phyloP scores from a whole-genome alignment of 2,113 vertebrate species.

The Erpornis zantholeuca region DNA sequence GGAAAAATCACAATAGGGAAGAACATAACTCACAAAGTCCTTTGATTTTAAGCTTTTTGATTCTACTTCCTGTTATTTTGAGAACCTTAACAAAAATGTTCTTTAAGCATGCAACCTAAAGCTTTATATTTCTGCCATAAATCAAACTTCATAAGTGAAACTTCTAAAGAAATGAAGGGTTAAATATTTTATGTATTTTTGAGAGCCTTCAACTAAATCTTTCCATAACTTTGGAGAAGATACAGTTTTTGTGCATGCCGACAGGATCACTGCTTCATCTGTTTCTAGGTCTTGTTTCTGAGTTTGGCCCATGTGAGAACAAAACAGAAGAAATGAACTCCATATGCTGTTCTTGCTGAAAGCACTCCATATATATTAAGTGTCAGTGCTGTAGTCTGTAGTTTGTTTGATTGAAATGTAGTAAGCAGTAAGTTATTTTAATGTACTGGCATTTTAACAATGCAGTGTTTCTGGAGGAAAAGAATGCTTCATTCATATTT shows the following conservation, averaged over 20 bases:
- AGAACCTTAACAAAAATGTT: not conserved
- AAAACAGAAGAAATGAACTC: not conserved
- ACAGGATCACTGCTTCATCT: not conserved
- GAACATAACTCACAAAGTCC: not conserved
- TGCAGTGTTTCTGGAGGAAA: constrained; percentile 35
- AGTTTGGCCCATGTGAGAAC: not conserved
- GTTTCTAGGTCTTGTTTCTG: not conserved
- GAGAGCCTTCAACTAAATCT: not conserved
- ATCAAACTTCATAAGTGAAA: not conserved
- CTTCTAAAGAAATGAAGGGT: not conserved
- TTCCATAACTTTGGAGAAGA: not conserved
- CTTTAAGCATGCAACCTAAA: not conserved
- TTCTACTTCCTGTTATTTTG: not conserved
- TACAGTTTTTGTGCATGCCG: not conserved
- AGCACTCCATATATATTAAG: not conserved
- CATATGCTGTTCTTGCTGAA: not conserved
- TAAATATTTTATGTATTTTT: not conserved
- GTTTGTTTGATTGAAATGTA: not conserved
- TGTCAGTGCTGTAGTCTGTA: not conserved
- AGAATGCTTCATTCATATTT: constrained; percentile 58
- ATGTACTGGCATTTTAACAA: constrained; percentile 57
- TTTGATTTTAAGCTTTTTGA: not conserved
- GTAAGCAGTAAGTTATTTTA: constrained; percentile 52
- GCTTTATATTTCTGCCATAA: rapidly evolving
- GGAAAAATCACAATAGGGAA: constrained; percentile 30